Conservation (phyloP, 2,888 invertebrate genomes). For the Ophraella communa region DNA sequence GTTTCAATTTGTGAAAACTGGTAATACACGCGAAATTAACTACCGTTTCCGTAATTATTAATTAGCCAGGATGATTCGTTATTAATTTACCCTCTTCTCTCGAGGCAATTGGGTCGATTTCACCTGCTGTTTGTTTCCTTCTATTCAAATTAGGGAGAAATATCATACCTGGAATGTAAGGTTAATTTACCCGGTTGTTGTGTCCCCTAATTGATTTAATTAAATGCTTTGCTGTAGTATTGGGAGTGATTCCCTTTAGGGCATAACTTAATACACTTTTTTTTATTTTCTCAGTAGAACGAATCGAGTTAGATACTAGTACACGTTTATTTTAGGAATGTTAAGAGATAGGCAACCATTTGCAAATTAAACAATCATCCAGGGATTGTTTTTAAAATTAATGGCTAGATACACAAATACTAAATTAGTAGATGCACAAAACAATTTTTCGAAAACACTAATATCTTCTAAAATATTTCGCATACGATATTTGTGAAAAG, state of each 20-base stretch:
- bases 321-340: too few species aligned
- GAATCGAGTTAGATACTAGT: too few species aligned
- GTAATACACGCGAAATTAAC: neutral
- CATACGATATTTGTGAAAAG: too few species aligned
- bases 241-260: slow-evolving; percentile 4
- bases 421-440: too few species aligned
- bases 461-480: too few species aligned
- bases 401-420: too few species aligned
- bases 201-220: slow-evolving; percentile 4
- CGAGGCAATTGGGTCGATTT: slow-evolving; percentile 25
- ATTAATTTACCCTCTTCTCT: neutral
- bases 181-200: slow-evolving; percentile 9
- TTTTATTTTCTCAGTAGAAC: too few species aligned
- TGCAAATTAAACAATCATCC: too few species aligned
- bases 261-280: neutral
- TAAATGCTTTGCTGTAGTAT: neutral
- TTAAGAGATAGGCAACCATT: too few species aligned
- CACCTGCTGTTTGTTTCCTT: slow-evolving; percentile 18
- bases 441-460: too few species aligned
- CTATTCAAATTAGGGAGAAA: slow-evolving; percentile 21
- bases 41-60: neutral
- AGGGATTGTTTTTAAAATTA: too few species aligned
- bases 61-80: neutral
- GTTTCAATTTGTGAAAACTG: neutral
- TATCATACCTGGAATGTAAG: slow-evolving; percentile 6